Base-by-base conservation (phyloP, 2,888 invertebrate genomes). In the Rapana venosa region DNA sequence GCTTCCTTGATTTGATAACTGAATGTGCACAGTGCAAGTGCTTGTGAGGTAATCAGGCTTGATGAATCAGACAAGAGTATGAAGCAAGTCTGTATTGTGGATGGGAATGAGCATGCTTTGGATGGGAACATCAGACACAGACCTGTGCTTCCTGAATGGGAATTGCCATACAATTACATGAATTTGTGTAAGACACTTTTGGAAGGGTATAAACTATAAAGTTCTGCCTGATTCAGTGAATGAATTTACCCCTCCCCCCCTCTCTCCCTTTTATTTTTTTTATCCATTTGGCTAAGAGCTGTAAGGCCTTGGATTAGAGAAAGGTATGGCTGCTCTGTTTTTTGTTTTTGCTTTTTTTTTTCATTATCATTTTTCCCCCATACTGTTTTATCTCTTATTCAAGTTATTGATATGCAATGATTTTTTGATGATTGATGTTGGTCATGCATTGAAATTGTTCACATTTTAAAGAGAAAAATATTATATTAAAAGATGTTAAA, bases 31-130 rank as follows among this genome's bases (percentile, higher is more conserved):
- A 66, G 11, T 47, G 6, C 11, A 22, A 47, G 5, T 47, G 36
- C 36, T 8, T 6, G 36, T 81, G 30, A 26, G 36, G 47, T 79
- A 4, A 81, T 81, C 81, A 47, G 81, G 47, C 36, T 81, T 81
- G 47, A 81, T 47, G 30, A 81, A 36, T 22, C 15, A 36, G 36
- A 47, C 26, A 47, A 22, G 22, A 47, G 26, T n/a, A 74, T 81
- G 81, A 81, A 81, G 81, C 81, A 22, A 26, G 77, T 47, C 47
- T 81, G 22, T 81, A 22, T 81, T 81, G 36, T 81, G 81, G 81
- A 47, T 13, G n/a, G 47, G 17, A 17, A 32, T 79, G 32, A 22
- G 79, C 35, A 79, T 15, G 32, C 32, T 35, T 79, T 35, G 32
- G 32, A 15, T 79, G 79, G 79, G 35, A 13, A 81, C 22, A 47